A percentile compares a stretch with the other conserved stretches of the same genome.
These are phyloP conservation scores for Ochlodes sylvanus DNA, from an alignment of 2,888 invertebrate species.

Conservation along the genomic window DNA sequence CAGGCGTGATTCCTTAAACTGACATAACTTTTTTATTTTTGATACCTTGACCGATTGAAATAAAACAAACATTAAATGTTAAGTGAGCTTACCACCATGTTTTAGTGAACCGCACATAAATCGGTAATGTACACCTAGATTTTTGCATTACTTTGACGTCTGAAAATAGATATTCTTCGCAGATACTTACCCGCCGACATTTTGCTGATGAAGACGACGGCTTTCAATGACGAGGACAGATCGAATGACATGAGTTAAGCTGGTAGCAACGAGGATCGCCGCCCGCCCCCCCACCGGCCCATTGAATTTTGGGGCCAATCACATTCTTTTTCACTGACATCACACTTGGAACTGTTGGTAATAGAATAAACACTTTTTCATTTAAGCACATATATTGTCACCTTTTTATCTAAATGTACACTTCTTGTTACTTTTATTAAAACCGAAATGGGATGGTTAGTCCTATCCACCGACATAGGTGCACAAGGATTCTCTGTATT, in stretches of 20 bases:
- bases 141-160: neutral
- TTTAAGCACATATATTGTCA: neutral
- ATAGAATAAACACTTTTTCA: slow-evolving; percentile 12
- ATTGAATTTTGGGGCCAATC: slow-evolving; percentile 72
- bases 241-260: slow-evolving; percentile 58
- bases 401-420: neutral
- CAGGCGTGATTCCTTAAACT: too few relatives aligned
- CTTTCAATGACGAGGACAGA: slow-evolving; percentile 54
- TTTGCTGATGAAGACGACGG: slow-evolving; percentile 55
- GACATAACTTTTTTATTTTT: too few relatives aligned
- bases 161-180: neutral
- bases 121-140: too few relatives aligned
- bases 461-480: neutral
- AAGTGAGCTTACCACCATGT: too few relatives aligned
- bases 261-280: slow-evolving; percentile 57
- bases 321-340: slow-evolving; percentile 68
- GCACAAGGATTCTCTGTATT: too few relatives aligned
- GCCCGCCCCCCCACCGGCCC: slow-evolving; percentile 69
- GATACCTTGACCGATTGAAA: too few relatives aligned
- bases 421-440: neutral
- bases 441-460: neutral
- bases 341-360: slow-evolving; percentile 46
- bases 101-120: too few relatives aligned
- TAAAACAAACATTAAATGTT: too few relatives aligned
- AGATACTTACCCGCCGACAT: slow-evolving; percentile 76